Conservation (phyloP, 1,140 invertebrate species). For the Meloidogyne exigua region DNA sequence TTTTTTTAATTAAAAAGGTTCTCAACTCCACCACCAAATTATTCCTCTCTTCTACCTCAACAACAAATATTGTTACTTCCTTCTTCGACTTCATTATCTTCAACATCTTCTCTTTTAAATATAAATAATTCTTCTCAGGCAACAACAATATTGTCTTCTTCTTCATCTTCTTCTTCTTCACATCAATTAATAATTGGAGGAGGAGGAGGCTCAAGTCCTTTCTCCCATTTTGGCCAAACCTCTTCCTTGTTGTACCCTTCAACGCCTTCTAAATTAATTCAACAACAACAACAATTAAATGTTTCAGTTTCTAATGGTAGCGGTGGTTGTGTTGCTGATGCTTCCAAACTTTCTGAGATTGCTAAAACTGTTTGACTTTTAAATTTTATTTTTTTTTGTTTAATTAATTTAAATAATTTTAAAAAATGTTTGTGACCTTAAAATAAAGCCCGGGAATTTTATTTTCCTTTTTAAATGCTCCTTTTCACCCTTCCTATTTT, state of each 20-base stretch:
- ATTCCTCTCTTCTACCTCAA: neutral
- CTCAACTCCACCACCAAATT: neutral
- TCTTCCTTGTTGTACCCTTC: neutral
- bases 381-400: no score
- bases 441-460: no score
- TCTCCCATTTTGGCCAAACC: neutral
- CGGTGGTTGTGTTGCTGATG: neutral
- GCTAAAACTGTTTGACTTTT: neutral
- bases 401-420: no score
- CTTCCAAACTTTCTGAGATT: neutral
- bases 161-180: neutral
- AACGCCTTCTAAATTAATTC: neutral
- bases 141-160: neutral
- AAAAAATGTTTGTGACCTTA: no score
- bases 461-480: neutral
- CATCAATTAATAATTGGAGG: neutral
- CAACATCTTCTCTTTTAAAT: no score
- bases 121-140: neutral
- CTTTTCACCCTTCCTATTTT: neutral
- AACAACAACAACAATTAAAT: neutral
- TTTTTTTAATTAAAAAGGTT: neutral
- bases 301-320: neutral
- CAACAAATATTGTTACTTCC: neutral
- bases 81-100: neutral
- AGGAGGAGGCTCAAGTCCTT: neutral